Evolutionary conservation across 2,113 vertebrate species (phyloP), one percentile per base, ranked within the genome.

Genomic region (Thunnus thynnus): DNA sequence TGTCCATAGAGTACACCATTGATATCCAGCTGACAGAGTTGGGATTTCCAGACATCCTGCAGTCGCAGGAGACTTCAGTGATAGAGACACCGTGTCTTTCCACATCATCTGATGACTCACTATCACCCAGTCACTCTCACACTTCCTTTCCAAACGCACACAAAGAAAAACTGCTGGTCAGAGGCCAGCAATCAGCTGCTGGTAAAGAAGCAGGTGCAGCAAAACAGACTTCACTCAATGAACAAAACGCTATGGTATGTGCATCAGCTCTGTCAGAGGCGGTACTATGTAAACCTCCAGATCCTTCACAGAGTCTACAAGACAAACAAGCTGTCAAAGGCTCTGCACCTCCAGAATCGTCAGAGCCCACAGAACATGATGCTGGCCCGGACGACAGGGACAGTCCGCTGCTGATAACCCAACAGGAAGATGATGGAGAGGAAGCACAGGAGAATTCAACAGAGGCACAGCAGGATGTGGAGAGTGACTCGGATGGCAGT

Each of bases 1-100:
- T 96, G 94, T 93, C 95, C 46, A 90, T 93, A 65, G 94, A 94
- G 55, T 93, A 94, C 78, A 96, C 95, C 8, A 93, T 95, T 13
- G 95, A 95, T 36, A 94, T 95, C 78, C 95, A 95, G 89, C 91
- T 96, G 2, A 94, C 93, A 18, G 94, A 96, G 79, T 13, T 95
- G 87, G 94, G 94, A 0, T 95, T 94, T 68, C 90, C 92, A 1
- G 82, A 89, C 58, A 47, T 94, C 71, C 69, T 91, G 17, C 30
- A 83, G 52, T 16, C 79, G 1, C 62, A 47, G 52, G 82, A 91
- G 17, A 76, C 75, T 1, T 72, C 76, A 0, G 70, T 30, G 4
- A 84, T 85, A n/a, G 86, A 88, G 20, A 66, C 72, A 4, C 66
- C 78, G 2, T 88, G 56, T 13, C 32, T 16, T 36, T 56, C 83